A percentile compares a stretch with the other conserved stretches of the same genome.
Evolutionary conservation across 2,113 vertebrate genomes (phyloP).

Genomic region (Todiramphus saurophagus): DNA sequence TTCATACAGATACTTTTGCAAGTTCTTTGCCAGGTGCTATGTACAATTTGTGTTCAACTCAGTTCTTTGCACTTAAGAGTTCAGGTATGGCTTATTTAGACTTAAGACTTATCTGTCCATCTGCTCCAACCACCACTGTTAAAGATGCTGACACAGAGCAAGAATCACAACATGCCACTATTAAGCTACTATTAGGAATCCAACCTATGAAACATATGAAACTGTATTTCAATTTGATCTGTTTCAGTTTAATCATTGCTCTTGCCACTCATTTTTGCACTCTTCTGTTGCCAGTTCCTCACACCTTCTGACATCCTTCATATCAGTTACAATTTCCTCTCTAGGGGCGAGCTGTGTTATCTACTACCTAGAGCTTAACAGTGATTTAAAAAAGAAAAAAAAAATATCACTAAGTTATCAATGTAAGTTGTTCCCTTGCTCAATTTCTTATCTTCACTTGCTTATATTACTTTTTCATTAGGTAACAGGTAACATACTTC

Average conservation of each 20-base stretch:
- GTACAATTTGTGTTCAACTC: not conserved
- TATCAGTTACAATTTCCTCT: not conserved
- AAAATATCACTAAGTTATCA: not conserved
- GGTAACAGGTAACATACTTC: not conserved
- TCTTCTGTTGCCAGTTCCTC: not conserved
- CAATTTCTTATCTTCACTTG: not conserved
- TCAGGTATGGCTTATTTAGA: not conserved
- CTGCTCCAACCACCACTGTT: not conserved
- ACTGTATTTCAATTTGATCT: not conserved
- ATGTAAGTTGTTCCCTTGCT: not conserved
- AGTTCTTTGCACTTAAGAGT: not conserved
- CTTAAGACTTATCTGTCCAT: not conserved
- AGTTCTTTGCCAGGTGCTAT: not conserved
- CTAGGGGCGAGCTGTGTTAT: not conserved
- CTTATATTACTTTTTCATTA: not conserved
- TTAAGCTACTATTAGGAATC: not conserved
- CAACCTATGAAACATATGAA: not conserved
- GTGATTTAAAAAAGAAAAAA: not conserved
- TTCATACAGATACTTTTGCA: not conserved
- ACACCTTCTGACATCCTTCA: not conserved
- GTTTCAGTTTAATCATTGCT: slow-evolving; percentile 6
- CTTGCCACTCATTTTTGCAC: slow-evolving; percentile 3
- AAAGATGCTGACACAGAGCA: not conserved
- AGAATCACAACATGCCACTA: not conserved
- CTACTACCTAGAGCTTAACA: not conserved